A percentile compares a stretch with the other conserved stretches of the same genome.
These are phyloP conservation scores for Carposina sasakii DNA, from an alignment of 1,140 invertebrate species.

Conservation along the genomic window DNA sequence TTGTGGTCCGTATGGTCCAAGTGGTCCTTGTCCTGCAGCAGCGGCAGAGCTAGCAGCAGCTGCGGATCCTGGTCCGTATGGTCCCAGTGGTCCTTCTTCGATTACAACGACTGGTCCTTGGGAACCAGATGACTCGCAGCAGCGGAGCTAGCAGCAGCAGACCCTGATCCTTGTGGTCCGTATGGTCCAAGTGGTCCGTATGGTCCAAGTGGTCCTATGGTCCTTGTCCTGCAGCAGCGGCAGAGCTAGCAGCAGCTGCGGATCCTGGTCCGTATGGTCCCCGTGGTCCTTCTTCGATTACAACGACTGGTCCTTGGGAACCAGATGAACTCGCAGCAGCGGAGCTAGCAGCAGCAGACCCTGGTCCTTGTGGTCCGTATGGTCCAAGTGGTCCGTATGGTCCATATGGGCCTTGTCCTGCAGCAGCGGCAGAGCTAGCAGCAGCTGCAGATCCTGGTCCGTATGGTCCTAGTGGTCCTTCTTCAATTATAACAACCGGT, in stretches of 20 bases:
- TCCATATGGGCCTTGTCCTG: not conserved
- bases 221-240: not conserved
- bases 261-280: not conserved
- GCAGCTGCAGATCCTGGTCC: not conserved
- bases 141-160: not conserved
- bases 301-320: not conserved
- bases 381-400: not conserved
- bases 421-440: not conserved
- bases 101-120: not conserved
- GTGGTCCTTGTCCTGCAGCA: too few relatives aligned
- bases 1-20: constrained; percentile 1
- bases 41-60: too few relatives aligned
- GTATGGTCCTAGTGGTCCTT: not conserved
- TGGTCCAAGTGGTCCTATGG: not conserved
- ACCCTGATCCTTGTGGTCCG: not conserved
- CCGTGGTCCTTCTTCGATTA: not conserved
- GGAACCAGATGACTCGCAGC: not conserved
- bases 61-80: not conserved
- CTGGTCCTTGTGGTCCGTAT: not conserved
- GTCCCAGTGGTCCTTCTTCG: not conserved
- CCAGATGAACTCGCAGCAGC: not conserved
- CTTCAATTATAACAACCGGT: not conserved
- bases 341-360: not conserved
- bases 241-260: too few relatives aligned
- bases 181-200: not conserved